Percentiles rank a stretch among this genome's conserved stretches.
phyloP scores from a whole-genome alignment of 2,797 vertebrate species.

The Dendrocincla fuliginosa region DNA sequence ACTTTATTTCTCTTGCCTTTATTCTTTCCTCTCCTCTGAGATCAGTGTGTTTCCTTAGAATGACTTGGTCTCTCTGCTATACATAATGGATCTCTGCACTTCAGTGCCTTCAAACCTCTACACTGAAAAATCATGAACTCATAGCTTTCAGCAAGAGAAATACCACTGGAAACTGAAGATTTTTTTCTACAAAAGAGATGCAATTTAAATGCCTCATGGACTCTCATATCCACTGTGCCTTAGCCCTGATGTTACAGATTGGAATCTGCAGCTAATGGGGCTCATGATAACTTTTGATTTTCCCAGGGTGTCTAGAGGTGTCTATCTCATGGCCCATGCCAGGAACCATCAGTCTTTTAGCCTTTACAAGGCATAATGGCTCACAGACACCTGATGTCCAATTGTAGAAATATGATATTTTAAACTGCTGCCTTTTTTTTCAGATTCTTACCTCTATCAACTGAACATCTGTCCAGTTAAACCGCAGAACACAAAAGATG shows the following conservation, averaged over 20 bases:
- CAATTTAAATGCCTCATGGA: neutral
- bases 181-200: neutral
- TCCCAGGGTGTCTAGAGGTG: neutral
- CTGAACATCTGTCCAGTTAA: conserved; percentile 10
- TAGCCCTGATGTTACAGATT: neutral
- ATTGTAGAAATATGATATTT: neutral
- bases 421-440: neutral
- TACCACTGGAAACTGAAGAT: neutral
- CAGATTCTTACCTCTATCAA: neutral
- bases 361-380: neutral
- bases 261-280: neutral
- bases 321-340: neutral
- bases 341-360: neutral
- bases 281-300: neutral
- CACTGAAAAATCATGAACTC: neutral
- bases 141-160: neutral
- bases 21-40: neutral
- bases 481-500: neutral
- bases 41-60: neutral
- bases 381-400: neutral
- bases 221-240: neutral
- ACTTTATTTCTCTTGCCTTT: neutral
- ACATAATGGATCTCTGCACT: neutral
- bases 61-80: neutral
- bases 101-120: neutral